Evolutionary conservation across 2,113 vertebrate species (phyloP).

Genomic region (zebrafish (Danio rerio)): GRCz12tu NC_133180.1:13453501-13454000

Average conservation of each 20-base stretch:
- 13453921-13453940: neutral
- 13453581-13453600: no score
- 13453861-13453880: slow-evolving; percentile 34
- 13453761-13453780: slow-evolving; percentile 33
- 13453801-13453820: slow-evolving; percentile 2
- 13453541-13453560: no score
- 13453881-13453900: slow-evolving; percentile 12
- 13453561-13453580: no score
- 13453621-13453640: no score
- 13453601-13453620: no score
- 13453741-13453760: slow-evolving; percentile 35
- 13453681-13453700: slow-evolving; percentile 33
- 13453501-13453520: no score
- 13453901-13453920: neutral
- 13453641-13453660: no score
- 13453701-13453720: slow-evolving; percentile 6
- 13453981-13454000: neutral
- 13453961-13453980: neutral
- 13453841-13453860: slow-evolving; percentile 25
- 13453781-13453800: slow-evolving; percentile 22
- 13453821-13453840: slow-evolving; percentile 21
- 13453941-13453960: neutral
- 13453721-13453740: slow-evolving; percentile 4
- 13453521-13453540: no score
- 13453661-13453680: slow-evolving; percentile 19